Base-by-base conservation (phyloP, 2,888 invertebrate species). In the Arrhopalites spinosus region DNA sequence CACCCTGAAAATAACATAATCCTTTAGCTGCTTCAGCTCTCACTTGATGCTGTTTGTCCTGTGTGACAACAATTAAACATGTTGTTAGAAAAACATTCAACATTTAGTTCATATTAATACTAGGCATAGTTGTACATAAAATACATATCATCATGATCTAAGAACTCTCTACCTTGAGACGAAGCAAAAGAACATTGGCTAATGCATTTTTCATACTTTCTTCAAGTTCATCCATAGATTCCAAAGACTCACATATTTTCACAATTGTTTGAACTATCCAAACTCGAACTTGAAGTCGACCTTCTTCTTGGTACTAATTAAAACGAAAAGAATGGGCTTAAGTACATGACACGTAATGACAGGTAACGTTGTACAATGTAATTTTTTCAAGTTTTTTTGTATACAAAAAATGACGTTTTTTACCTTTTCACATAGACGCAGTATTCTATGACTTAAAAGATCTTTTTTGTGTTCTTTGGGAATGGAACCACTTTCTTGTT, bases 351-450 rank as follows among this genome's bases (percentile, higher is more conserved):
- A n/a, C n/a, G n/a, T n/a, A n/a, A n/a, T n/a, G n/a, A n/a, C n/a
- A n/a, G n/a, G n/a, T n/a, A n/a, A n/a, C n/a, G n/a, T n/a, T n/a
- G n/a, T n/a, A n/a, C n/a, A n/a, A n/a, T n/a, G n/a, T n/a, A n/a
- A n/a, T n/a, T n/a, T 53, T 25, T 27, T 13, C n/a, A 70, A 53
- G 36, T 36, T 36, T 36, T 36, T 11, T 11, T 50, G 15, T 50
- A 50, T 50, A 50, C 17, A 11, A 50, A 36, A 66, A 43, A 23
- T 7, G n/a, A 64, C n/a, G n/a, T 3, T 30, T 15, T 29, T 5
- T 61, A 74, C 74, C 70, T 70, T 75, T 70, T 75, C 75, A 30
- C 75, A 75, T 1, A 75, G 43, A 15, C 68, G 45, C 17, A 75
- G 50, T 13, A 75, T 63, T 1, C 47, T 29, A 63, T 75, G 69